Evolutionary conservation across 2,797 vertebrate genomes (phyloP).

Genomic region (Eptatretus atami): DNA sequence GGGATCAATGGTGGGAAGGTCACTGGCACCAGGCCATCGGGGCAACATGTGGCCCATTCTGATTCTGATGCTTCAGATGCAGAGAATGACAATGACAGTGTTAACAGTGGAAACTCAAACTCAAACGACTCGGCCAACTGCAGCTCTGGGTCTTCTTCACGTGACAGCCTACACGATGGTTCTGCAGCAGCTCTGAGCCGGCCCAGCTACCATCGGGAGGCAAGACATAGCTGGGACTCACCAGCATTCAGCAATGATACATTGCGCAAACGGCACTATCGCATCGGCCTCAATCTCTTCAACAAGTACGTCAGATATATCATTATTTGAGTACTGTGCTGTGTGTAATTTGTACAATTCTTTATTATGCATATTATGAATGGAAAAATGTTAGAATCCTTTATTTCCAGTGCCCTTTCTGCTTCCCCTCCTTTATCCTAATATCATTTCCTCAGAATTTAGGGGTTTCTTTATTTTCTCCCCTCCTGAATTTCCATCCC

Average conservation of each 20-base stretch:
- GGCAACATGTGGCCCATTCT: not conserved
- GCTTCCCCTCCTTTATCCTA: too few species aligned
- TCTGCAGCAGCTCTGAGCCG: slow-evolving; percentile 30
- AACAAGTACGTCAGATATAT: slow-evolving; percentile 54
- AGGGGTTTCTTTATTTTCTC: too few species aligned
- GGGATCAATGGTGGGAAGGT: too few species aligned
- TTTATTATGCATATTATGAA: too few species aligned
- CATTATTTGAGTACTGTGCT: too few species aligned
- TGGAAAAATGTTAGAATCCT: too few species aligned
- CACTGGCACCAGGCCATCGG: too few species aligned
- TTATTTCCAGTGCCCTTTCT: too few species aligned
- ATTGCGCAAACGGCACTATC: slow-evolving; percentile 62
- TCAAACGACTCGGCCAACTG: slow-evolving; percentile 86
- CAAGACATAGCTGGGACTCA: slow-evolving; percentile 67
- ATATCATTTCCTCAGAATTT: too few species aligned
- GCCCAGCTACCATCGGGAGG: slow-evolving; percentile 61
- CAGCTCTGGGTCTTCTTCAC: slow-evolving; percentile 56
- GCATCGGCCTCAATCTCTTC: slow-evolving; percentile 78
- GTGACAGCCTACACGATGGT: slow-evolving; percentile 40
- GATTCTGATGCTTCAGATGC: slow-evolving; percentile 24
- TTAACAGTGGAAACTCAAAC: slow-evolving; percentile 58
- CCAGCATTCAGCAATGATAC: slow-evolving; percentile 77
- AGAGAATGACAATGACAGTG: slow-evolving; percentile 52
- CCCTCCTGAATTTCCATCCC: too few species aligned
- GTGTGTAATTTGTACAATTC: too few species aligned